These are phyloP conservation scores for Cyanoderma ruficeps DNA, from an alignment of 2,113 vertebrate species.

Conservation along the genomic window DNA sequence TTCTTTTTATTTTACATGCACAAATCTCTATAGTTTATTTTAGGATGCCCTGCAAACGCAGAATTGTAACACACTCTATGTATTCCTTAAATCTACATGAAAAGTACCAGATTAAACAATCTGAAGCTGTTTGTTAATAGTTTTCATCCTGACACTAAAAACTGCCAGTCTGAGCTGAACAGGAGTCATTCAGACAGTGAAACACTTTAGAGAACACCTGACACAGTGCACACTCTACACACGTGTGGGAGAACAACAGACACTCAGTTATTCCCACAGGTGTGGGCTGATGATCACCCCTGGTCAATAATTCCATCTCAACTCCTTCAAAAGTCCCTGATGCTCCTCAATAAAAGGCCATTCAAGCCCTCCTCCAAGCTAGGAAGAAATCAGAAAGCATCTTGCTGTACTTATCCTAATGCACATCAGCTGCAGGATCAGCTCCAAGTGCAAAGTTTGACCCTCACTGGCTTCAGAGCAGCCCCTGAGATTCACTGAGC, in stretches of 20 bases:
- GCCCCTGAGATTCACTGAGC: background rate
- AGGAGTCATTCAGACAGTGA: background rate
- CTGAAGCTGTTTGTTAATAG: background rate
- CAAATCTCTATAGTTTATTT: background rate
- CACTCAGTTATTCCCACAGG: background rate
- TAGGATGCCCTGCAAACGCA: background rate
- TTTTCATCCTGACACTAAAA: background rate
- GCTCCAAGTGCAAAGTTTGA: accelerated
- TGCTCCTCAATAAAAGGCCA: background rate
- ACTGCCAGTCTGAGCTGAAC: background rate
- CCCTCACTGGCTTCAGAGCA: background rate
- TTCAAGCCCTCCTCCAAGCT: background rate
- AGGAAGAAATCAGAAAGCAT: background rate
- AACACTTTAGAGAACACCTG: background rate
- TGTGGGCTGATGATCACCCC: background rate
- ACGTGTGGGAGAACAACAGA: background rate
- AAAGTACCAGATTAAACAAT: background rate
- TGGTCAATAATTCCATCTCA: background rate
- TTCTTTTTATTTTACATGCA: background rate
- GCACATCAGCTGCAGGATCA: background rate
- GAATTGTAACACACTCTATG: background rate
- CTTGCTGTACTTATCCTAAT: background rate
- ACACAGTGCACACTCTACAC: accelerated
- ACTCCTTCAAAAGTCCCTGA: background rate
- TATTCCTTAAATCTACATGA: background rate